Conservation (phyloP, 2,113 vertebrate species). For the Bubo blakistoni region DNA sequence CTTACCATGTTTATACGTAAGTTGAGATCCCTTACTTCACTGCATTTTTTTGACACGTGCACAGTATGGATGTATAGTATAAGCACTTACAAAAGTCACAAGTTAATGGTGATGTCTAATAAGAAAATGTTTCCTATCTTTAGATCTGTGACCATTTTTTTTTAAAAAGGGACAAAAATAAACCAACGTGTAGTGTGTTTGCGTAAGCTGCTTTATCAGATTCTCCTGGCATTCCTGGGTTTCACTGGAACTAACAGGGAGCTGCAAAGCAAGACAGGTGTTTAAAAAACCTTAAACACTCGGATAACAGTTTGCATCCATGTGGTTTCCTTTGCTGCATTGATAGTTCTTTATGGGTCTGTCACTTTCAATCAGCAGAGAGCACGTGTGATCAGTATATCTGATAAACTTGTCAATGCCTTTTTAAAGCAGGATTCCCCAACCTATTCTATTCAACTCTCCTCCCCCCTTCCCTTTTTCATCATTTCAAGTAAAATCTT, state of each 20-base stretch:
- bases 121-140: not conserved
- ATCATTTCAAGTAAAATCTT: conserved; percentile 76
- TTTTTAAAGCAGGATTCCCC: conserved; percentile 70
- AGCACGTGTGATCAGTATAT: conserved; percentile 74
- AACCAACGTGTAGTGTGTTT: not conserved
- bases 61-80: not conserved
- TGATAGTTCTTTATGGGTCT: conserved; percentile 72
- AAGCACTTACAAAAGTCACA: not conserved
- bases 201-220: not conserved
- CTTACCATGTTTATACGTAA: conserved; percentile 17
- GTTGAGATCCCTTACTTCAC: not conserved
- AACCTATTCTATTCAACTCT: conserved; percentile 63
- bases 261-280: conserved; percentile 36
- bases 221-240: not conserved
- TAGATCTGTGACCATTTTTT: not conserved
- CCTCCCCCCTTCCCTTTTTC: not conserved
- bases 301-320: conserved; percentile 59
- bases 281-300: conserved; percentile 59
- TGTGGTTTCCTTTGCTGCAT: conserved; percentile 42
- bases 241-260: not conserved
- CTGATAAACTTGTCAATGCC: conserved; percentile 82
- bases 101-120: not conserved
- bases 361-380: conserved; percentile 74
- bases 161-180: not conserved
- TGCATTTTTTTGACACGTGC: not conserved